Evolutionary conservation across 64 coral and sea anemone species (phyloP), one percentile per base, ranked within the genome.

Genomic region (Porites australiensis): DNA sequence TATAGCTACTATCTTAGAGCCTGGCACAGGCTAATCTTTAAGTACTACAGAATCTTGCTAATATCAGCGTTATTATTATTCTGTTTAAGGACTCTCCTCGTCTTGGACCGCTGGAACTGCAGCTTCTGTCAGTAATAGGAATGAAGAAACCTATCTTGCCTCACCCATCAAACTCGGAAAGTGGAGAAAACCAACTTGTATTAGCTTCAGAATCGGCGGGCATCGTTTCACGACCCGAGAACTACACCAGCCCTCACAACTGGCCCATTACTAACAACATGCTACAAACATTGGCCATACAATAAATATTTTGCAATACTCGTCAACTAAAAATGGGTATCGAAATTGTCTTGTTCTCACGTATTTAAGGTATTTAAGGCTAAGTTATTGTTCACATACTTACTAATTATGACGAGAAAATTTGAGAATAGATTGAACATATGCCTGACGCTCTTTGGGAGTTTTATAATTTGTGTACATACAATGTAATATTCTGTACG

Each of bases 261-360:
- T 97, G 95, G 95, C 95, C 95, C 12, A 61, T 97, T 88, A 94
- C 92, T 13, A 97, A 94, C 74, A 93, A 91, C 54, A 97, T 97
- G 92, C 92, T 97, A 10, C 61, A 84, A 63, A 22, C 81, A 22
- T 68, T 84, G 46, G 81, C 81, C 81, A 84, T 69, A 51, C 81
- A 67, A 50, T 84, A 51, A 61, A 19, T 3, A 74, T 3, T 70
- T 70, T 18, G n/a, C 27, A 27, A 8, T 7, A 70, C 20, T 16
- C 62, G 62, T 12, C 62, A 5, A 16, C 13, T 64, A 5, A 4
- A 64, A 64, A 14, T 13, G 18, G 13, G 0, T 64, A 16, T 16
- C 13, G 4, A 16, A 64, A 18, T 37, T 37, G 27, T 37, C 0
- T 37, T 37, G 27, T 37, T 37, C 27, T 37, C 27, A 37, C 27